These are phyloP conservation scores for Caenorhabditis angaria DNA, from an alignment of 2,888 invertebrate species.

Conservation along the genomic window DNA sequence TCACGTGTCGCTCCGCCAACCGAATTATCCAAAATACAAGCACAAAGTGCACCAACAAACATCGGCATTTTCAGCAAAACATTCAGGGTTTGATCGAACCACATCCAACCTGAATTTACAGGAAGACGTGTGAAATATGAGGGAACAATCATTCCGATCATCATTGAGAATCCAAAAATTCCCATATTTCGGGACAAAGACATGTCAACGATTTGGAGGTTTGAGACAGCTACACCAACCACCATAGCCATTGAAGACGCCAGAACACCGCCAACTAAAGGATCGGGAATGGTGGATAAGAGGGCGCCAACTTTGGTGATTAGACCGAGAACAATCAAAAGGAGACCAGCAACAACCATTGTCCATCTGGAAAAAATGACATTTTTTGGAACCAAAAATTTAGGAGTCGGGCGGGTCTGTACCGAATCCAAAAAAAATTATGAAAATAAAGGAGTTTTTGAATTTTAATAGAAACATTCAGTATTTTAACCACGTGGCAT, in stretches of 20 bases:
- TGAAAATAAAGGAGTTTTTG: too few species aligned
- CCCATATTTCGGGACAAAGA: constrained; percentile 87
- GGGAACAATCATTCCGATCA: constrained; percentile 80
- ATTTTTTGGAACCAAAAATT: too few species aligned
- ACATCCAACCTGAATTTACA: constrained; percentile 36
- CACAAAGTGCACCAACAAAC: constrained; percentile 71
- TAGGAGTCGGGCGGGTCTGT: too few species aligned
- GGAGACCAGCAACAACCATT: constrained; percentile 73
- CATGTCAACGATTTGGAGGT: constrained; percentile 81
- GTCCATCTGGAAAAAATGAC: too few species aligned
- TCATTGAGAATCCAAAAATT: constrained; percentile 86
- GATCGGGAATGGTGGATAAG: constrained; percentile 75
- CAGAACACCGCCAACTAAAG: constrained; percentile 74
- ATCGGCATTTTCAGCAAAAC: constrained; percentile 67
- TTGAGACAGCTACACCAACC: constrained; percentile 72
- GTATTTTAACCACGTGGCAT: too few species aligned
- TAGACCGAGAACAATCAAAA: constrained; percentile 74
- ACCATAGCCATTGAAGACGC: constrained; percentile 73
- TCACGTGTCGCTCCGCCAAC: constrained; percentile 68
- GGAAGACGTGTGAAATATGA: constrained; percentile 55
- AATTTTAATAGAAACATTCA: too few species aligned
- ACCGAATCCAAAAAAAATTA: too few species aligned
- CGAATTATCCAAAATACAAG: constrained; percentile 69
- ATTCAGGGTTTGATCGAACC: constrained; percentile 53
- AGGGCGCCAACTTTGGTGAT: constrained; percentile 74